Base-by-base conservation (phyloP, 1,140 invertebrate species). In the Drosophila novamexicana region DNA sequence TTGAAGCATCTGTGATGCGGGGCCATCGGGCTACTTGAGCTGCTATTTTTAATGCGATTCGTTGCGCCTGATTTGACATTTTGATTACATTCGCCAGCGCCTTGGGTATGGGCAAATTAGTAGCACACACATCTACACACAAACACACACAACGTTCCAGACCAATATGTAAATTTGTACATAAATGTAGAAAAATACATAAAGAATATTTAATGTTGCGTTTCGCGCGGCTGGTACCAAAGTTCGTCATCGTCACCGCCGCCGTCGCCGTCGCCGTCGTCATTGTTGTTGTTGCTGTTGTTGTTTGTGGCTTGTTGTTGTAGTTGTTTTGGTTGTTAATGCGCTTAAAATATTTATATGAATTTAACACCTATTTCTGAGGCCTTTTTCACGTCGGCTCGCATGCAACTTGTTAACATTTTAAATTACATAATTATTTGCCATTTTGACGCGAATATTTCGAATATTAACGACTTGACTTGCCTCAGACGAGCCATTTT, bases 371-470 rank as follows among this genome's bases (percentile, higher is more conserved):
- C 71, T 69, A 49, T 54, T 62, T 68, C 16, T 64, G 29, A 58
- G 67, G 63, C 69, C 37, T 58, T 45, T 86, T 44, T 64, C 22
- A 29, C 22, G 22, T 29, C 81, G 77, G 58, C 57, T 69, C 70
- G 54, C 70, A 16, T 52, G 68, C 40, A 70, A 56, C 58, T 75
- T 70, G 72, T 75, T 75, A 75, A 75, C 66, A 75, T 70, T 64
- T 75, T 70, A 75, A 75, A 75, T 75, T 75, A 75, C 67, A 70
- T 70, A 64, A 75, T 75, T 70, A 75, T 57, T 52, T 61, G 72
- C 59, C 66, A 70, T 75, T 50, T 64, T 63, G 44, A 39, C 53
- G 50, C 42, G 69, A 57, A 64, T 40, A 70, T 58, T 64, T 64
- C 9, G 39, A 64, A 70, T 63, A 64, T 75, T 63, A 47, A 75